These are phyloP conservation scores for Meda fulgida DNA, from an alignment of 2,797 vertebrate species.

Conservation along the genomic window DNA sequence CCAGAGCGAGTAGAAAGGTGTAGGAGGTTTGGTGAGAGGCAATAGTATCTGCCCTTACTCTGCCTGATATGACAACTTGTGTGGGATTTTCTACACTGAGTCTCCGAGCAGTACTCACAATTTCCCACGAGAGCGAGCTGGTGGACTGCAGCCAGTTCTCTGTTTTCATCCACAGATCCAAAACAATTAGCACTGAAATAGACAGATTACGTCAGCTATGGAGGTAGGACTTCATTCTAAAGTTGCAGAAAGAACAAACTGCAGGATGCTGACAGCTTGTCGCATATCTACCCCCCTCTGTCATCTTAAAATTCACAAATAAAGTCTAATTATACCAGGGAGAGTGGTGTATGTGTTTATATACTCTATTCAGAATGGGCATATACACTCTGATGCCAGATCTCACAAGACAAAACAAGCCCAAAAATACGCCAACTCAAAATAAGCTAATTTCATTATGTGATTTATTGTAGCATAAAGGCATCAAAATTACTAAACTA, in stretches of 20 bases:
- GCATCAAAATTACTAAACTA: background rate
- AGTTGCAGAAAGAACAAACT: constrained; percentile 34
- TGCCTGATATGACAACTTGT: constrained; percentile 55
- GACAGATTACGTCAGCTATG: constrained; percentile 31
- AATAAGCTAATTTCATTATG: background rate
- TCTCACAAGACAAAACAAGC: background rate
- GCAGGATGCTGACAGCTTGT: constrained; percentile 46
- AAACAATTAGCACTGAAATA: constrained; percentile 46
- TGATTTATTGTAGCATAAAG: background rate
- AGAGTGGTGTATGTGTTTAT: background rate
- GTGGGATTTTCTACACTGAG: constrained; percentile 38
- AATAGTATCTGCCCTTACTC: constrained; percentile 38
- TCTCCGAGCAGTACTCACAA: background rate
- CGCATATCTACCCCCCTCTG: constrained; percentile 38
- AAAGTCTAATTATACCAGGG: constrained; percentile 44
- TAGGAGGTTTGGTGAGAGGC: constrained; percentile 50
- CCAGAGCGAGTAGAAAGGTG: constrained; percentile 34
- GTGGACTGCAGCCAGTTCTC: constrained; percentile 46
- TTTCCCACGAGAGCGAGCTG: constrained; percentile 26
- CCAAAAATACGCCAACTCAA: background rate
- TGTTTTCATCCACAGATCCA: constrained; percentile 36
- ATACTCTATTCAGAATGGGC: background rate
- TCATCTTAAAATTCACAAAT: constrained; percentile 42
- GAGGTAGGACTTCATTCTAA: constrained; percentile 31
- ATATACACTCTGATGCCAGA: background rate